Conservation (phyloP, 2,888 invertebrate species). For the Iselma pallidipennis region DNA sequence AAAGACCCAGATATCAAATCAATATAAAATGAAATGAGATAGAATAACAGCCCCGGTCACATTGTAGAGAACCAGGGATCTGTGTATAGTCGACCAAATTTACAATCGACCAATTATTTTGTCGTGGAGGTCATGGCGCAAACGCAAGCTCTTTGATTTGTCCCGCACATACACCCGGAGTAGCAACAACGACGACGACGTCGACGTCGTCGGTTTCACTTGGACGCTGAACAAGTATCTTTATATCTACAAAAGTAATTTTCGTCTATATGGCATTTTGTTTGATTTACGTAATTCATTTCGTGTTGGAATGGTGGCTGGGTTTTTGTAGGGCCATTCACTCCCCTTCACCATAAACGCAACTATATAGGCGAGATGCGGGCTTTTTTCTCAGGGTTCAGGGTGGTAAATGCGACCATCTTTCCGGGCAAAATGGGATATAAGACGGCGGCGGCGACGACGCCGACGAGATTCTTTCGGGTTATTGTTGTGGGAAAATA, state of each 20-base stretch:
- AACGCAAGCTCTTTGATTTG: conserved; percentile 49
- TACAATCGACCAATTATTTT: conserved; percentile 34
- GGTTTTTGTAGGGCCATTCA: too few species aligned
- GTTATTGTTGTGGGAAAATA: conserved; percentile 13
- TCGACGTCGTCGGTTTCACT: conserved; percentile 22
- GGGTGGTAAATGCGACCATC: neutral
- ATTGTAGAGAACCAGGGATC: conserved; percentile 42
- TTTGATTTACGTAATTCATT: conserved; percentile 35
- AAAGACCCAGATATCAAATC: conserved; percentile 34
- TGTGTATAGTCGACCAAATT: conserved; percentile 37
- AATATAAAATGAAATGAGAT: conserved; percentile 34
- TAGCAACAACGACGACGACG: neutral
- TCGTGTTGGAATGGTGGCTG: conserved; percentile 23
- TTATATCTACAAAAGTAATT: conserved; percentile 29
- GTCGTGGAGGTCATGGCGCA: conserved; percentile 35
- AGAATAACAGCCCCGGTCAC: conserved; percentile 43
- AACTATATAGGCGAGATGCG: too few species aligned
- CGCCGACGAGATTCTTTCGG: neutral
- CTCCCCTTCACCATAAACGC: too few species aligned
- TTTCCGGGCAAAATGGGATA: conserved; percentile 9
- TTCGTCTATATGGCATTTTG: conserved; percentile 36
- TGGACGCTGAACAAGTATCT: conserved; percentile 21
- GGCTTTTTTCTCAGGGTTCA: conserved; percentile 11
- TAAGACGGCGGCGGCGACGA: too few species aligned
- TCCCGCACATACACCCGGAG: conserved; percentile 28